Base-by-base conservation (phyloP, 2,888 invertebrate species). In the Sepioteuthis lessoniana region DNA sequence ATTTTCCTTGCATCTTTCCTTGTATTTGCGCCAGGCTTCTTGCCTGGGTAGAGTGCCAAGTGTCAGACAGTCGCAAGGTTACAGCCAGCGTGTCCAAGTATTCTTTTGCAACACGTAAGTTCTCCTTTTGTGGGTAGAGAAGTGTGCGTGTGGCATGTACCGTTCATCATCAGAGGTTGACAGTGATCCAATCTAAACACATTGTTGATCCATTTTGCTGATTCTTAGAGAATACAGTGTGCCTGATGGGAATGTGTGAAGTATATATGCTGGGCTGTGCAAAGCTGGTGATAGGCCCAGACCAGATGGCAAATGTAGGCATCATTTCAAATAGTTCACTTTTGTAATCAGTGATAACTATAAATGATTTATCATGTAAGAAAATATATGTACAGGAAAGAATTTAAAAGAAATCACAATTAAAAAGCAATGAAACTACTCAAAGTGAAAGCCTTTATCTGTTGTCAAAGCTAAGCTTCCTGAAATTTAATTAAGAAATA, bases 21-120 rank as follows among this genome's bases (percentile, higher is more conserved):
- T 35, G 76, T 76, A 35, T 76, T n/a, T 76, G 76, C 76, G 76
- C 76, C 76, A 76, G 76, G 76, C 35, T 76, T 76, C 76, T 76
- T 76, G 76, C 76, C 76, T 76, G 76, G 76, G 76, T 76, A 76
- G 76, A 76, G 76, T 76, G 76, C 76, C 76, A 76, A 76, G 76
- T 76, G 76, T 76, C 76, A 76, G 76, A 76, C 76, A n/a, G 76
- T 35, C n/a, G 76, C 76, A 76, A n/a, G 35, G n/a, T 76, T 76
- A 76, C n/a, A 76, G 76, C 35, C n/a, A 76, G 76, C 35, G 76
- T 76, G 76, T 76, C 76, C 76, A 76, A 76, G 76, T 76, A 76
- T 76, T 76, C 76, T 76, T 76, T 76, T 76, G 76, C 76, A 76
- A 76, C 76, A n/a, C 4, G 76, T 76, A 76, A 76, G 76, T 76